Conservation (phyloP, 2,888 invertebrate species). For the Blastobasis adustella region DNA sequence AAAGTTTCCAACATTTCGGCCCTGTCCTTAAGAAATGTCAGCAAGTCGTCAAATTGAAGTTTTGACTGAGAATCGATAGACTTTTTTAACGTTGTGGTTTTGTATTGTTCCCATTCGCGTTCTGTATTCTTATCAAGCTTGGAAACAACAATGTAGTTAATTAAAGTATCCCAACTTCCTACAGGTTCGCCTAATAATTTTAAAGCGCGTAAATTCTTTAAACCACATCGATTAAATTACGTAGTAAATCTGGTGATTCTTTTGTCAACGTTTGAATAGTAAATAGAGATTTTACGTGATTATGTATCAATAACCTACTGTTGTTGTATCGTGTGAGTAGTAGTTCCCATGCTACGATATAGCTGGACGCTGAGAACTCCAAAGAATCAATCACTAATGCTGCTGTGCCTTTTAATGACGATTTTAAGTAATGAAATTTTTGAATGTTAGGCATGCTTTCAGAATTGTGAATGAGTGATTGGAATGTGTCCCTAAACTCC, state of each 20-base stretch:
- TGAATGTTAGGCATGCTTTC: not conserved
- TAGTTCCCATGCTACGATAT: slow-evolving; percentile 1
- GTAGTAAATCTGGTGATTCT: not conserved
- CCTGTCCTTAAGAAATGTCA: not conserved
- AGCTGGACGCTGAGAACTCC: not conserved
- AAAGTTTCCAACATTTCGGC: not conserved
- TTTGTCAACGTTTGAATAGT: not conserved
- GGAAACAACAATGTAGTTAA: not conserved
- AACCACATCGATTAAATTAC: not conserved
- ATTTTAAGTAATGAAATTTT: slow-evolving; percentile 2
- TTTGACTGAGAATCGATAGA: not conserved
- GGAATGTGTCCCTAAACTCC: too few species aligned
- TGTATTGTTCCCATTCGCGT: slow-evolving; percentile 3
- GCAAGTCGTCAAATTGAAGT: not conserved
- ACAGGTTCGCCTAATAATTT: slow-evolving; percentile 1
- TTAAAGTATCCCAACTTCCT: slow-evolving; percentile 1
- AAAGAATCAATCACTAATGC: not conserved
- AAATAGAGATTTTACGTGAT: slow-evolving; percentile 4
- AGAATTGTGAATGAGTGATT: not conserved
- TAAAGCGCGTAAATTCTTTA: slow-evolving; percentile 5
- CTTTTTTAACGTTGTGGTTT: not conserved
- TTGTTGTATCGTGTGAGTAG: slow-evolving; percentile 1
- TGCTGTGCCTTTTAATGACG: not conserved
- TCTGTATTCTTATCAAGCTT: slow-evolving; percentile 1
- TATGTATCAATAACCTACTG: not conserved